Base-by-base conservation (phyloP, 2,113 vertebrate species). In the Ameiurus melas region DNA sequence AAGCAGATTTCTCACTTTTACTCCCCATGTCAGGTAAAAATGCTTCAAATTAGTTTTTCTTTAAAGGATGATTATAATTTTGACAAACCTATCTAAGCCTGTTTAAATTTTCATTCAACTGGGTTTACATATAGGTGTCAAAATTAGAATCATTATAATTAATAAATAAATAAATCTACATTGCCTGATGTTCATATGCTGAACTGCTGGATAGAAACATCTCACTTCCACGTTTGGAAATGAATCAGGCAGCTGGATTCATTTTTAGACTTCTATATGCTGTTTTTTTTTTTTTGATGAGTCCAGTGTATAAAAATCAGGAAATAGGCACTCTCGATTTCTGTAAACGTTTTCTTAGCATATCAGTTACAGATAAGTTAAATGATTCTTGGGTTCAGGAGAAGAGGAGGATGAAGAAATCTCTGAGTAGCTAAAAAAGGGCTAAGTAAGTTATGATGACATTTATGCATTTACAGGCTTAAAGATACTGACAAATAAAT, bases 171-270 rank as follows among this genome's bases (percentile, higher is more conserved):
- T 1, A 66, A 68, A n/a, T 64, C 39, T 33, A 57, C 22, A 14
- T 22, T 66, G 53, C 14, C n/a, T 53, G 16, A 51, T 77, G n/a
- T 1, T 77, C 6, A 71, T 25, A 22, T 53, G 20, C 66, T 75
- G 51, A 75, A 75, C 77, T 27, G 17, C 55, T 33, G 73, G 30
- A 77, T 39, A 64, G 62, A 83, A 47, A 80, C 78, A 17, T 5
- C 33, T n/a, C 55, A 81, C 86, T 81, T 87, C 78, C 77, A 87
- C n/a, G 58, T 83, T 83, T 47, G 60, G 53, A 58, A 87, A 58
- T 87, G 60, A 47, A 75, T 33, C 79, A 68, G 53, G 12, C 64
- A 30, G 25, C 16, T 47, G 51, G 51, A 87, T 43, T 19, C 33
- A 55, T 43, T 58, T 83, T 83, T 47, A 73, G 66, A 68, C 47